Conservation (phyloP, 2,113 vertebrate species). For the Spilogale gracilis region DNA sequence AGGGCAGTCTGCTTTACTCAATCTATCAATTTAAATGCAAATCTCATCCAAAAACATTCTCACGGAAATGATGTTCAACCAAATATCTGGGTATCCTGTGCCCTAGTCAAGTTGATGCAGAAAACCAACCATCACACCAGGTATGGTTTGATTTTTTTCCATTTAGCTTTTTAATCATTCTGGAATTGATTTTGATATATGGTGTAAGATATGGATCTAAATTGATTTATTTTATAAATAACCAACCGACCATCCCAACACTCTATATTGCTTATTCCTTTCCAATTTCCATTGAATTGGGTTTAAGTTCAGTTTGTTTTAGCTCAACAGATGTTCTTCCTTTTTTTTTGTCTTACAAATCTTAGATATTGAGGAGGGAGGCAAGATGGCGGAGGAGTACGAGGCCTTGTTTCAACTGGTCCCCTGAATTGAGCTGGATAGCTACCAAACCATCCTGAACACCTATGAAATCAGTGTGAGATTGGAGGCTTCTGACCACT, state of each 20-base stretch:
- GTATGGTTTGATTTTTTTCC: background rate
- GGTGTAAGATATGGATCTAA: background rate
- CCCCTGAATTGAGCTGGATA: too few relatives aligned
- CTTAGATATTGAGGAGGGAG: too few relatives aligned
- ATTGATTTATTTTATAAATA: slow-evolving; percentile 16
- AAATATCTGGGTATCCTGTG: background rate
- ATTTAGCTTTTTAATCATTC: background rate
- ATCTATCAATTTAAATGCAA: background rate
- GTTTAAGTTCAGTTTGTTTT: background rate
- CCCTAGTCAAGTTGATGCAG: background rate
- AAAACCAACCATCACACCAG: background rate
- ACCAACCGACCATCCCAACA: background rate
- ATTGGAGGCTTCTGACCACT: too few relatives aligned
- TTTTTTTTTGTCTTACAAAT: background rate
- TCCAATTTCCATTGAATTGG: background rate
- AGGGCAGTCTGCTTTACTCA: background rate
- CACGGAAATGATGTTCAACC: background rate
- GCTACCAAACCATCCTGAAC: too few relatives aligned
- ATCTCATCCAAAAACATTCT: background rate
- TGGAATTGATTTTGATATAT: slow-evolving; percentile 7
- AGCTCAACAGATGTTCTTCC: background rate
- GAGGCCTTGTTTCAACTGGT: too few relatives aligned
- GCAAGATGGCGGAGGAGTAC: too few relatives aligned
- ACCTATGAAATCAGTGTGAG: too few relatives aligned
- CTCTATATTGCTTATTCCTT: background rate